Evolutionary conservation across 2,888 invertebrate genomes (phyloP), one percentile per base, ranked within the genome.

Genomic region (Petrolisthes manimaculis): DNA sequence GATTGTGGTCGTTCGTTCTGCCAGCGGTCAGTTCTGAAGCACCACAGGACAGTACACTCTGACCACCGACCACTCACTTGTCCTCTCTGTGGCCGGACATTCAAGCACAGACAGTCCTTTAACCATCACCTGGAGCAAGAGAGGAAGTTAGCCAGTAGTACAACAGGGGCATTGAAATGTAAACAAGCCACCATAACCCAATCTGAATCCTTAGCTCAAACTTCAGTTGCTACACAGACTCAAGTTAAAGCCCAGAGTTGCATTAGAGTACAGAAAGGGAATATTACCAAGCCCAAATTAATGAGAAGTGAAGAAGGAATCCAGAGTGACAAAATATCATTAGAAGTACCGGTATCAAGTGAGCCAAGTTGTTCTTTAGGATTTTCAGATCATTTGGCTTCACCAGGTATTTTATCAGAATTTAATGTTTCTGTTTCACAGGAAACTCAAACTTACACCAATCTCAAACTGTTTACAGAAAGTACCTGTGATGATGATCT

Each of bases 11-110:
- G 88, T 14, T 80, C 84, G 4, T 88, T 88, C 53, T 84, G 83
- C 37, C 88, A 88, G 74, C 88, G 88, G 5, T 88, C 88, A 2
- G 88, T 88, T n/a, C 61, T 88, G 12, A 84, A 81, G 55, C 88
- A 88, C 67, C 88, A 88, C 53, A 74, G 84, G 3, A 84, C 83
- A 69, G 80, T 84, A 12, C 88, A 88, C 53, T 80, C 88, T 2
- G 80, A 84, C 3, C 88, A 79, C 21, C 67, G 87, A 3, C 78
- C 54, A 24, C 74, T 86, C 21, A 81, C 74, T 4, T 86, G 86
- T 61, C 86, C 81, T 14, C 56, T 82, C 4, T 86, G 86, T 86
- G 86, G 86, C 24, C 71, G 81, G 8, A 86, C 86, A 3, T 86
- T 86, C 81, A 86, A 86, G 54, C 78, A 86, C 75, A 86, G 86